These are phyloP conservation scores for Leptopterna dolabrata DNA, from an alignment of 2,888 invertebrate genomes.

Conservation along the genomic window DNA sequence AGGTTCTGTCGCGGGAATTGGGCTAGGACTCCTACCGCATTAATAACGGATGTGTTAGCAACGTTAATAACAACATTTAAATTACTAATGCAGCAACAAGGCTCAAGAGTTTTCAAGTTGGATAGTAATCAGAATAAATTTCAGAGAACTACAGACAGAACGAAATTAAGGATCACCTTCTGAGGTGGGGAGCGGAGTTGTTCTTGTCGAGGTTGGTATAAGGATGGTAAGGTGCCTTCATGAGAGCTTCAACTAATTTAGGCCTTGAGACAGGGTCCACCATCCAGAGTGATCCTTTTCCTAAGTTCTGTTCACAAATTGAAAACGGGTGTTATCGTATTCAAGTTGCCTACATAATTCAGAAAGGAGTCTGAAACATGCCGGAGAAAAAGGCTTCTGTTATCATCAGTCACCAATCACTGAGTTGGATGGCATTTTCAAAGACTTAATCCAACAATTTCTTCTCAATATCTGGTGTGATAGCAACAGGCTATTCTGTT, in stretches of 20 bases:
- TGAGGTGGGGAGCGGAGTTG: constrained; percentile 58
- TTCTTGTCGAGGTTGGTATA: constrained; percentile 72
- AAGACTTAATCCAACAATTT: too few relatives aligned
- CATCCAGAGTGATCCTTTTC: constrained; percentile 96
- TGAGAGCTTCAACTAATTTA: constrained; percentile 87
- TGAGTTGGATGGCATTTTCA: too few relatives aligned
- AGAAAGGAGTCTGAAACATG: background rate
- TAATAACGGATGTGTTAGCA: too few relatives aligned
- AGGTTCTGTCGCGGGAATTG: constrained; percentile 36
- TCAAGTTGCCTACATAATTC: background rate
- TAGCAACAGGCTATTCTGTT: too few relatives aligned
- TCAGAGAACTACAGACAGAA: background rate
- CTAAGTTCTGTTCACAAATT: constrained; percentile 77
- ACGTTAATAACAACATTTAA: background rate
- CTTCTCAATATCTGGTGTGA: too few relatives aligned
- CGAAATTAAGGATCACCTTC: constrained; percentile 36
- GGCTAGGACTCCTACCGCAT: constrained; percentile 39
- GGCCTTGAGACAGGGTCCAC: constrained; percentile 93
- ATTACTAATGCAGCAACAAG: background rate
- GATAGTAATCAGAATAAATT: too few relatives aligned
- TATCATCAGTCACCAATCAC: too few relatives aligned
- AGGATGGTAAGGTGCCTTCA: constrained; percentile 86
- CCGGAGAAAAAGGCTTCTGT: background rate
- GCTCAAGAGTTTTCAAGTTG: background rate
- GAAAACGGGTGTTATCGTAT: background rate